phyloP scores from a whole-genome alignment of 2,797 vertebrate species.

The Masticophis lateralis region DNA sequence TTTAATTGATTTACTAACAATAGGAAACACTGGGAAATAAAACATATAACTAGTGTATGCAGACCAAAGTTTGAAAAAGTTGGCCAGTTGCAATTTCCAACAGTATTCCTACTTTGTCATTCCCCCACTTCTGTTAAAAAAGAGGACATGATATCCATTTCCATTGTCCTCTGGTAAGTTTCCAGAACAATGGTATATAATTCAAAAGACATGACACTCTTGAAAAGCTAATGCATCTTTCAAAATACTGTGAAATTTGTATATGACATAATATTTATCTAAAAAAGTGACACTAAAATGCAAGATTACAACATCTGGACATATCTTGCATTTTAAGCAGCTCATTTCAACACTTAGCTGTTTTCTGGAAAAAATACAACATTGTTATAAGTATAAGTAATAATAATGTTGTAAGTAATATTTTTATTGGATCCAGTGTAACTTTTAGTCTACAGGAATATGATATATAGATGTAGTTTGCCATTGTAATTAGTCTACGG shows the following conservation, averaged over 20 bases:
- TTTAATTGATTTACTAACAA: neutral
- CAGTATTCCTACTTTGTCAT: neutral
- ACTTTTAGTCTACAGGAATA: neutral
- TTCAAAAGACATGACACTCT: neutral
- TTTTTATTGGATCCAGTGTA: neutral
- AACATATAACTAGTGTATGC: neutral
- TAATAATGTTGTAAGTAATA: neutral
- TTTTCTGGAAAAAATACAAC: neutral
- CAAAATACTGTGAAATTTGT: neutral
- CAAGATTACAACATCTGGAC: neutral
- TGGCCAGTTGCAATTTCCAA: neutral
- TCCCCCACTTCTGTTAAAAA: neutral
- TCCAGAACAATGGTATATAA: neutral
- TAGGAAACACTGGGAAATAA: neutral
- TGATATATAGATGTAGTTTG: neutral
- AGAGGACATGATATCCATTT: neutral
- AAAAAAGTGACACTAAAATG: neutral
- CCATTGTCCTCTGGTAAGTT: neutral
- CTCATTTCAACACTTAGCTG: neutral
- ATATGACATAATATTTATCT: neutral
- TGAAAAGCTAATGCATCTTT: neutral
- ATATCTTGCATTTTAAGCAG: neutral
- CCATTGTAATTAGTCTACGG: neutral
- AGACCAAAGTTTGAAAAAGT: neutral
- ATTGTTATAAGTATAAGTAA: neutral